Percentiles rank a stretch among this genome's conserved stretches.
phyloP scores from a whole-genome alignment of 2,113 vertebrate genomes.

The Mesembrinibis cayennensis region DNA sequence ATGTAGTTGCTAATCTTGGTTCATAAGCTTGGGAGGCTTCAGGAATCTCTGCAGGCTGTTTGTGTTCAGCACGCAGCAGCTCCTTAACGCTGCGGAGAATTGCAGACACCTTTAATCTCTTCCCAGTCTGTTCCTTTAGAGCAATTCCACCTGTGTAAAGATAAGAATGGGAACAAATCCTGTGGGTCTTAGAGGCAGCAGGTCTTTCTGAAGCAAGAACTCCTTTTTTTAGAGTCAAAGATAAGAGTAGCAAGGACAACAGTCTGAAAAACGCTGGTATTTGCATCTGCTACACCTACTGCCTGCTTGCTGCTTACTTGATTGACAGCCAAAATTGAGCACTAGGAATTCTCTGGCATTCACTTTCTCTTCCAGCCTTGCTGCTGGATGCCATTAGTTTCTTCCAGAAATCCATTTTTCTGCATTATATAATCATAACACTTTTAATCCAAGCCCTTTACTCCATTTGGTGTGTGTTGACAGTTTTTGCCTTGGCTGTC shows the following conservation, averaged over 20 bases:
- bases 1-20: neutral
- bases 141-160: neutral
- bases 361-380: neutral
- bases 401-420: neutral
- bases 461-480: neutral
- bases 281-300: neutral
- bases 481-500: neutral
- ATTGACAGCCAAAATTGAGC: neutral
- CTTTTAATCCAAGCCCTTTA: neutral
- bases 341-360: neutral
- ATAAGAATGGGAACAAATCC: neutral
- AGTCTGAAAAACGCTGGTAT: neutral
- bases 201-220: neutral
- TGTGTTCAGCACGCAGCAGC: neutral
- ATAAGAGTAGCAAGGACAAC: neutral
- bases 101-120: neutral
- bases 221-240: neutral
- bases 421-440: neutral
- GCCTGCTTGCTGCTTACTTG: neutral
- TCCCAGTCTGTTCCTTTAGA: neutral
- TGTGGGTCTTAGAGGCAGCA: rapidly evolving
- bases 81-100: rapidly evolving
- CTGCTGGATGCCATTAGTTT: neutral
- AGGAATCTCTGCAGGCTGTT: neutral
- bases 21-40: neutral